Evolutionary conservation across 2,888 invertebrate species (phyloP), one percentile per base, ranked within the genome.

Genomic region (Sipha maydis): DNA sequence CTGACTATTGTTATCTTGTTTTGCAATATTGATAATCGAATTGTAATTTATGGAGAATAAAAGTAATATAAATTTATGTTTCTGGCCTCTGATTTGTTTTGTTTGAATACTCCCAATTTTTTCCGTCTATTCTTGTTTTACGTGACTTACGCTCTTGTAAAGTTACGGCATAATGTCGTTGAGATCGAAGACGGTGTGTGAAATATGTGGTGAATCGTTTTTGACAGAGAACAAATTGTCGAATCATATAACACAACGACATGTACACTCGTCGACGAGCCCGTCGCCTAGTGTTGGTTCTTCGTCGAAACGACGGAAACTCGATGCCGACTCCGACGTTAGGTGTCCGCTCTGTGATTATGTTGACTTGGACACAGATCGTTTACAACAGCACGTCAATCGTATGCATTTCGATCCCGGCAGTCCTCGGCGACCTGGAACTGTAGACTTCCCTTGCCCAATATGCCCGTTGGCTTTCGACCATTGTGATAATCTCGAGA

Each of bases 401-500:
- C 94, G 96, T 83, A 95, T 95, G 90, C 96, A 96, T 92, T 96
- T 97, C 92, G 96, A 96, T 92, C 93, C 96, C 75, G 96, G 95
- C 14, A 96, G 96, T 77, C 96, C 96, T 21, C 92, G 92, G 7
- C 91, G 92, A 89, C 91, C 91, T 4, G 90, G 85, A 14, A 90
- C 90, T 0, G 89, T 90, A 14, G 89, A 90, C 75, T 95, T 94
- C 90, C 94, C 95, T 90, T 97, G 97, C 91, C 97, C 97, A 0
- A 93, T 97, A 77, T 97, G 97, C 92, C 94, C 94, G 89, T 94
- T 94, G 90, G 94, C 94, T 82, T 96, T 96, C 91, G 93, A 94
- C 79, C 95, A 95, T 90, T 94, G 95, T n/a, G 94, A 95, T 3
- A 96, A 96, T 91, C 94, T 97, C 83, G 96, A 97, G 92, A 92